Conservation (phyloP, 2,113 vertebrate genomes). For the Sinocyclocheilus maitianheensis region DNA sequence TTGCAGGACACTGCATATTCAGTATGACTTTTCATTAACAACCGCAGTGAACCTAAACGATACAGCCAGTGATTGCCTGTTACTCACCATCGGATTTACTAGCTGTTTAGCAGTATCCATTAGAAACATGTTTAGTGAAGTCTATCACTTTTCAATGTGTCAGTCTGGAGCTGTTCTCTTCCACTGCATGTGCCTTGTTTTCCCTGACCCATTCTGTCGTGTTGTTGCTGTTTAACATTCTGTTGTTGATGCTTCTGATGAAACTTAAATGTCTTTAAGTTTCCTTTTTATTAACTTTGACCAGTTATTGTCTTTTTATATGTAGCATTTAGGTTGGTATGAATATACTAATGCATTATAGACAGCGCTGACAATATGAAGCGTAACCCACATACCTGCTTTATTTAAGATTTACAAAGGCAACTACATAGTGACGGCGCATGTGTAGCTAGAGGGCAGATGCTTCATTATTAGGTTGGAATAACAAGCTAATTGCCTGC, state of each 20-base stretch:
- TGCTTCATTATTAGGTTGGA: background rate
- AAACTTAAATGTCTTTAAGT: conserved; percentile 1
- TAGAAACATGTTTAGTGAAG: conserved; percentile 34
- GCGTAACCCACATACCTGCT: background rate
- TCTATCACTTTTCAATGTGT: conserved; percentile 75
- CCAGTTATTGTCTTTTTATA: conserved; percentile 2
- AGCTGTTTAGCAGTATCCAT: conserved; percentile 11
- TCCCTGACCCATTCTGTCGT: conserved; percentile 63
- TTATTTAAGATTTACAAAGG: conserved; percentile 13
- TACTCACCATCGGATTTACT: background rate
- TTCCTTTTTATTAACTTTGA: conserved; percentile 17
- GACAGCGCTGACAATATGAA: conserved; percentile 9
- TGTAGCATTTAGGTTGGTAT: background rate
- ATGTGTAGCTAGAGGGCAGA: background rate
- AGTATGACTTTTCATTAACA: background rate
- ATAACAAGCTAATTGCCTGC: background rate
- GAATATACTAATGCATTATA: background rate
- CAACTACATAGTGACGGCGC: conserved; percentile 23
- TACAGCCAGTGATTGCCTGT: background rate
- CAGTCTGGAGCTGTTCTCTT: conserved; percentile 75
- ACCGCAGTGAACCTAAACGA: background rate
- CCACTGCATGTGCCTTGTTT: conserved; percentile 70
- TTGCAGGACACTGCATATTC: background rate
- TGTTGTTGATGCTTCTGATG: background rate
- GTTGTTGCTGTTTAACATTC: conserved; percentile 64